Conservation (phyloP, 1,140 invertebrate species). For the Condylostylus longicornis region DNA sequence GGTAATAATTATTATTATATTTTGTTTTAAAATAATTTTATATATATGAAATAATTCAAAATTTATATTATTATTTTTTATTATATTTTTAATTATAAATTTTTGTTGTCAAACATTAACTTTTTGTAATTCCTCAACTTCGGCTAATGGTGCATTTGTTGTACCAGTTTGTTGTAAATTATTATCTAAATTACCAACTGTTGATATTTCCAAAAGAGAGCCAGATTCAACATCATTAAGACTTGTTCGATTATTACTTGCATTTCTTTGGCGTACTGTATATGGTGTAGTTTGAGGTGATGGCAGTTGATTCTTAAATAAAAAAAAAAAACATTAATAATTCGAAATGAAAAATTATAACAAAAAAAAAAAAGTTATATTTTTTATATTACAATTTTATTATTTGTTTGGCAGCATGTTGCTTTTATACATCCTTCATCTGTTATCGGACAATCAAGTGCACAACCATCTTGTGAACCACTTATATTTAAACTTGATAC, state of each 20-base stretch:
- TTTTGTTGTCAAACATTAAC: conserved; percentile 7
- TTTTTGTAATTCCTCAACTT: neutral
- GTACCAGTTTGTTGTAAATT: neutral
- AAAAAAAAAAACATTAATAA: neutral
- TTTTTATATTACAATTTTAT: conserved; percentile 26
- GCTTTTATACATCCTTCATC: conserved; percentile 68
- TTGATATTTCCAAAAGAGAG: conserved; percentile 19
- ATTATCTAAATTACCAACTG: conserved; percentile 9
- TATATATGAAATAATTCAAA: too few species aligned
- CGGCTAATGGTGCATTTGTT: neutral
- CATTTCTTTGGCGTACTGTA: conserved; percentile 56
- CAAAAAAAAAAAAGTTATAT: neutral
- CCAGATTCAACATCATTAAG: conserved; percentile 26
- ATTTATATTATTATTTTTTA: too few species aligned
- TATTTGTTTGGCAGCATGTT: conserved; percentile 53
- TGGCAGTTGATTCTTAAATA: conserved; percentile 44
- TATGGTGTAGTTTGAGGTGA: conserved; percentile 64
- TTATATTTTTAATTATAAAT: neutral
- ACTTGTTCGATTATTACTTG: too few species aligned
- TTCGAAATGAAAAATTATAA: neutral
- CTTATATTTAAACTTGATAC: conserved; percentile 31
- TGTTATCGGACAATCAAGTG: conserved; percentile 71
- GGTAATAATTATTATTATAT: too few species aligned
- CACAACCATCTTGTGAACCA: conserved; percentile 47
- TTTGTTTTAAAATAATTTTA: too few species aligned